These are phyloP conservation scores for Patella depressa DNA, from an alignment of 2,888 invertebrate genomes.

Conservation along the genomic window DNA sequence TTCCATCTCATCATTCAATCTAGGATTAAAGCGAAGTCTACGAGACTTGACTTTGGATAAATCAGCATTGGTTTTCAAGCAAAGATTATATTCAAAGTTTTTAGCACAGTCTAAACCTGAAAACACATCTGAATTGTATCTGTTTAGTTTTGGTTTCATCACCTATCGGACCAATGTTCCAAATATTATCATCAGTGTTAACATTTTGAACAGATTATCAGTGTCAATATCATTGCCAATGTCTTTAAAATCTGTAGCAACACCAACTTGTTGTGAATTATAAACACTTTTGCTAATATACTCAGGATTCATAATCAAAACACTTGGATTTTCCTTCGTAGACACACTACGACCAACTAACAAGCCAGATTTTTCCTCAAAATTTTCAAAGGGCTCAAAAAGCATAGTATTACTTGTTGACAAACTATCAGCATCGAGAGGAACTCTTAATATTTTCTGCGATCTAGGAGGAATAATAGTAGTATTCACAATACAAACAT, in stretches of 20 bases:
- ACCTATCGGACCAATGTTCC: constrained; percentile 1
- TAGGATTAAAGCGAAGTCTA: not conserved
- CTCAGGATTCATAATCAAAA: not conserved
- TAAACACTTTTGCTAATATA: not conserved
- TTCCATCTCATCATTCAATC: not conserved
- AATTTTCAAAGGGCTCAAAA: not conserved
- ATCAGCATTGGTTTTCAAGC: not conserved
- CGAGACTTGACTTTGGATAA: not conserved
- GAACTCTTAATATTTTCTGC: not conserved
- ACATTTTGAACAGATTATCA: not conserved
- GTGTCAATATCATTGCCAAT: no score
- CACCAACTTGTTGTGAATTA: constrained; percentile 1
- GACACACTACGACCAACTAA: constrained; percentile 2
- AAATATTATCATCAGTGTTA: not conserved
- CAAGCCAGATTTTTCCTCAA: not conserved
- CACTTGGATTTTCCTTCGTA: not conserved
- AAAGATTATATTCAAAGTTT: not conserved
- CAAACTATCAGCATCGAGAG: not conserved
- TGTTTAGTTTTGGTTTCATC: not conserved
- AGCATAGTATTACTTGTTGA: not conserved
- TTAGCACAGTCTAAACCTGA: not conserved
- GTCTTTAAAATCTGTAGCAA: not conserved
- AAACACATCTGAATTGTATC: not conserved
- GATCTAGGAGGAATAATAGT: not conserved
- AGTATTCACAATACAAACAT: not conserved